Base-by-base conservation (phyloP, 2,888 invertebrate genomes). In the Cacoxenus indagator region DNA sequence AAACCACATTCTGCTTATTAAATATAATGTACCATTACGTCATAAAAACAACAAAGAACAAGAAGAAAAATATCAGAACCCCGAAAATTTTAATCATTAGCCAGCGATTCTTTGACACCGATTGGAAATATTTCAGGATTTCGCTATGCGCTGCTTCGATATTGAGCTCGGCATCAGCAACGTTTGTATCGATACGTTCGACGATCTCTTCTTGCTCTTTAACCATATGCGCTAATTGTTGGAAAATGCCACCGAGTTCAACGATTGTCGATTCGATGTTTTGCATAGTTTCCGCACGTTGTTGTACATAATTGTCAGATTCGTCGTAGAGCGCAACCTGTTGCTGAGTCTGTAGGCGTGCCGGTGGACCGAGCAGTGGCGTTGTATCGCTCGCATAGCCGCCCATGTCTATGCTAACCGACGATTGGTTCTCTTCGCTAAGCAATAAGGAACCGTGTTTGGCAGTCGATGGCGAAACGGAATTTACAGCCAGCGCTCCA, bases 51-150 rank as follows among this genome's bases (percentile, higher is more conserved):
- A 99, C 95, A 91, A 99, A 99, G 88, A 99, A 96, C 89, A 99
- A 94, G 88, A 99, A 99, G 91, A 99, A 99, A 86, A 98, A 95
- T 91, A 99, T 97, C 67, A 99, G 91, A 73, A 99, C 96, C 66
- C 95, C 99, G 90, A 99, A 99, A 77, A 99, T 94, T 91, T 99
- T 99, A 81, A 99, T 95, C 98, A 99, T 99, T 37, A 99, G 91
- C 94, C 98, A 99, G 81, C 99, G 92, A 90, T 99, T 99, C 73
- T 96, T 96, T 17, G 98, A 96, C 45, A 99, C 95, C 67, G 95
- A 95, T 88, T 96, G 97, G 88, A 99, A 99, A 90, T 99, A 99
- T 89, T 96, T 98, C 81, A 99, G 91, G 78, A 99, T 96, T 90
- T 99, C 98, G 70, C 95, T 91, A 86, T 99, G 99, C 2, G 99